Conservation (phyloP, 2,888 invertebrate genomes). For the Cenopis cana region DNA sequence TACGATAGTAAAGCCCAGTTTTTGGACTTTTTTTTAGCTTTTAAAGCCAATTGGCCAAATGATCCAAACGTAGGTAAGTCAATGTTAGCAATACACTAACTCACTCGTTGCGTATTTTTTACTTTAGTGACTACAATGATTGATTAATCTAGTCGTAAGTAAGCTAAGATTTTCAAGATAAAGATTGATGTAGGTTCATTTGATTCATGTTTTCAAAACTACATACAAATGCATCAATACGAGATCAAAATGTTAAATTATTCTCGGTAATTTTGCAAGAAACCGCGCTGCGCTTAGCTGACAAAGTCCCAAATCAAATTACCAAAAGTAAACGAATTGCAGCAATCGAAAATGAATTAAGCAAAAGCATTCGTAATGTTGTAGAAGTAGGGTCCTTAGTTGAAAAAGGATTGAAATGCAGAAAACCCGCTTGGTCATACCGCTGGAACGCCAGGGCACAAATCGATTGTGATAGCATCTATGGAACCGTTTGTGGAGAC, state of each 20-base stretch:
- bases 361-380: neutral
- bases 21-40: no score
- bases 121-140: neutral
- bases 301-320: constrained; percentile 10
- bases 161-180: constrained; percentile 21
- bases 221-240: neutral
- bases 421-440: constrained; percentile 34
- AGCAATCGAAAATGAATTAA: neutral
- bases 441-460: constrained; percentile 46
- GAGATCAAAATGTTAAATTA: neutral
- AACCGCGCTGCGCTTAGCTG: neutral
- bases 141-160: constrained; percentile 13
- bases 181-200: constrained; percentile 20
- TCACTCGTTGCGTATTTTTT: constrained; percentile 4
- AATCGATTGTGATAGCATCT: constrained; percentile 51
- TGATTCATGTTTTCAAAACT: constrained; percentile 15
- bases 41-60: neutral
- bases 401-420: constrained; percentile 6
- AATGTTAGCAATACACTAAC: neutral
- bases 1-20: no score
- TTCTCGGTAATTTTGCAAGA: neutral
- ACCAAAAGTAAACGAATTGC: neutral
- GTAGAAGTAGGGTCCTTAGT: neutral
- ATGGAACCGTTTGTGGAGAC: constrained; percentile 47
- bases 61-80: neutral